Conservation (phyloP, 2,888 invertebrate species). For the Pandemis cinnamomeana region DNA sequence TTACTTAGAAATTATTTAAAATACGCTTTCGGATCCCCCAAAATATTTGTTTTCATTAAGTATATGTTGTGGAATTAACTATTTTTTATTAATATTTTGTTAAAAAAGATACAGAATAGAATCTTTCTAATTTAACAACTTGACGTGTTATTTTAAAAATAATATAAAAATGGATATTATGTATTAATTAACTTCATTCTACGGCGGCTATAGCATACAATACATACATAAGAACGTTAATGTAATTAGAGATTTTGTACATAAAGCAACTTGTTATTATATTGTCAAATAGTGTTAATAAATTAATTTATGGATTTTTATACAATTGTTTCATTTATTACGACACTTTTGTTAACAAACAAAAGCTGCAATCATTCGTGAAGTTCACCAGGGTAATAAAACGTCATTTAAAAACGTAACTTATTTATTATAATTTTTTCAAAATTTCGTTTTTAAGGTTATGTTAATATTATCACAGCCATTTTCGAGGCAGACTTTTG, state of each 20-base stretch:
- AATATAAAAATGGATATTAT: slow-evolving; percentile 2
- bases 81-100: not conserved
- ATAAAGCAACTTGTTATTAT: slow-evolving; percentile 80
- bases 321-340: slow-evolving; percentile 43
- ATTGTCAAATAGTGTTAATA: slow-evolving; percentile 82
- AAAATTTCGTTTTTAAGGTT: slow-evolving; percentile 26
- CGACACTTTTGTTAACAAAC: not conserved
- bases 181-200: slow-evolving; percentile 30
- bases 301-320: slow-evolving; percentile 83
- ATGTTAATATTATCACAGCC: slow-evolving; percentile 62
- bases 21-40: no score
- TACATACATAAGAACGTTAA: slow-evolving; percentile 32
- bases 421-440: slow-evolving; percentile 23
- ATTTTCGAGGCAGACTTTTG: slow-evolving; percentile 44
- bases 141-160: not conserved
- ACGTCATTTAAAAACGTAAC: not conserved
- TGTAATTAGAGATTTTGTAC: slow-evolving; percentile 67
- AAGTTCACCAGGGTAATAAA: slow-evolving; percentile 1
- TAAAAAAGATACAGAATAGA: not conserved
- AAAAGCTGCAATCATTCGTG: not conserved
- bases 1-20: no score
- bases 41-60: no score
- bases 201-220: slow-evolving; percentile 16
- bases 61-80: no score
- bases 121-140: not conserved